phyloP scores from a whole-genome alignment of 2,888 invertebrate genomes.

The Tortrix viridana region DNA sequence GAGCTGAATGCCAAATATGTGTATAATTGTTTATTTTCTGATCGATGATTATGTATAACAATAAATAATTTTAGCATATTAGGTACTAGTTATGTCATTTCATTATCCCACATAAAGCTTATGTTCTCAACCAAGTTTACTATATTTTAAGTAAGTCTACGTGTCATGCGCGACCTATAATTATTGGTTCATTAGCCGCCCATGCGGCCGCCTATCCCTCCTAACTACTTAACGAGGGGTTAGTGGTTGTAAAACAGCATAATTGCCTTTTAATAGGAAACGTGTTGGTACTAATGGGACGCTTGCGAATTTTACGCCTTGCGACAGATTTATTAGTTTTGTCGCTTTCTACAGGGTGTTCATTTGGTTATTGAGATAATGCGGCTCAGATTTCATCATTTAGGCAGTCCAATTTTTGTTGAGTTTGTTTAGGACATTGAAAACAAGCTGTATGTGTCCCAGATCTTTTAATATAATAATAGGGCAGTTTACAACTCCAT shows the following conservation, averaged over 20 bases:
- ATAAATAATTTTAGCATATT: constrained; percentile 64
- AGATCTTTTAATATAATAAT: no score
- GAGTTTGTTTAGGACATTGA: no score
- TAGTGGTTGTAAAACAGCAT: constrained; percentile 47
- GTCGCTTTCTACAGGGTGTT: constrained; percentile 14
- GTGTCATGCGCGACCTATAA: no score
- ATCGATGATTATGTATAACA: constrained; percentile 57
- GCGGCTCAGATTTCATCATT: no score
- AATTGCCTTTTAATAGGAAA: constrained; percentile 47
- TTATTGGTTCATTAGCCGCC: neutral
- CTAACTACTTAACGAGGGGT: constrained; percentile 19
- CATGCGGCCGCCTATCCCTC: neutral
- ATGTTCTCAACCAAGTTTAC: no score
- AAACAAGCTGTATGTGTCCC: no score
- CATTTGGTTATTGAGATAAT: neutral
- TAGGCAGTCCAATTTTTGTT: no score
- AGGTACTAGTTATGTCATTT: neutral
- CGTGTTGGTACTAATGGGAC: constrained; percentile 46
- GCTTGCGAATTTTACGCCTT: constrained; percentile 53
- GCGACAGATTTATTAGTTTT: constrained; percentile 13
- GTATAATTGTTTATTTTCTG: constrained; percentile 70
- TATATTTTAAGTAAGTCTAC: no score
- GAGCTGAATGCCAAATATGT: constrained; percentile 77
- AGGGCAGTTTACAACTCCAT: no score
- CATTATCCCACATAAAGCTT: neutral